Conservation (phyloP, 2,113 vertebrate species). For the Okapia johnstoni region DNA sequence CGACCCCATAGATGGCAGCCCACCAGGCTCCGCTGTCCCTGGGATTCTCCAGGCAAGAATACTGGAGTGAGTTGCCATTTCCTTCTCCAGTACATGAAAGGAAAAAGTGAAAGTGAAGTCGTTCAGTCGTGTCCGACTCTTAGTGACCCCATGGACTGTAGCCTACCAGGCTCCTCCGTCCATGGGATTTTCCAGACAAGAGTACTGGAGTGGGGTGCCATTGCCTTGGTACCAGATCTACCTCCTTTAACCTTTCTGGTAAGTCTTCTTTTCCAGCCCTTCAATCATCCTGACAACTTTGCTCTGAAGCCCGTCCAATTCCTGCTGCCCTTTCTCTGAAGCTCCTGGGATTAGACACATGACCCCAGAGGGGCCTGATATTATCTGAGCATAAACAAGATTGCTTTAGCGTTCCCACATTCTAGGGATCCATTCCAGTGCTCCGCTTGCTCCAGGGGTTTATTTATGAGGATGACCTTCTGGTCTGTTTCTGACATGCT, state of each 20-base stretch:
- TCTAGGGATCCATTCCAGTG: background rate
- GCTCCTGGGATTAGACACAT: background rate
- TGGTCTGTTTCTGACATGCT: background rate
- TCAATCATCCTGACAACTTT: conserved; percentile 6
- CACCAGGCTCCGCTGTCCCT: too few species aligned
- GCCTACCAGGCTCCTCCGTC: too few species aligned
- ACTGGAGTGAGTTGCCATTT: too few species aligned
- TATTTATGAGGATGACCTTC: conserved; percentile 13
- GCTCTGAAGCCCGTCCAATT: conserved; percentile 46
- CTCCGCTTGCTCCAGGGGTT: background rate
- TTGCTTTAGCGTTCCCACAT: background rate
- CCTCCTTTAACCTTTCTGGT: background rate
- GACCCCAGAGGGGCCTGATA: background rate
- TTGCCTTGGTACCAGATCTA: background rate
- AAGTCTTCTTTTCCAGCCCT: background rate
- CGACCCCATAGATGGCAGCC: too few species aligned
- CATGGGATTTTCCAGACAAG: too few species aligned
- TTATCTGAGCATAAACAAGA: background rate
- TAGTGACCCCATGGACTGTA: too few species aligned
- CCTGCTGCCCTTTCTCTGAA: background rate
- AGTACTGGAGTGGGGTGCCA: too few species aligned
- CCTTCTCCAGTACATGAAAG: too few species aligned
- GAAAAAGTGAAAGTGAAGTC: too few species aligned
- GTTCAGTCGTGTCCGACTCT: too few species aligned
- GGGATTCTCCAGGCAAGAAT: too few species aligned